Evolutionary conservation across 2,888 invertebrate genomes (phyloP).

Genomic region (Schizotus pectinicornis): DNA sequence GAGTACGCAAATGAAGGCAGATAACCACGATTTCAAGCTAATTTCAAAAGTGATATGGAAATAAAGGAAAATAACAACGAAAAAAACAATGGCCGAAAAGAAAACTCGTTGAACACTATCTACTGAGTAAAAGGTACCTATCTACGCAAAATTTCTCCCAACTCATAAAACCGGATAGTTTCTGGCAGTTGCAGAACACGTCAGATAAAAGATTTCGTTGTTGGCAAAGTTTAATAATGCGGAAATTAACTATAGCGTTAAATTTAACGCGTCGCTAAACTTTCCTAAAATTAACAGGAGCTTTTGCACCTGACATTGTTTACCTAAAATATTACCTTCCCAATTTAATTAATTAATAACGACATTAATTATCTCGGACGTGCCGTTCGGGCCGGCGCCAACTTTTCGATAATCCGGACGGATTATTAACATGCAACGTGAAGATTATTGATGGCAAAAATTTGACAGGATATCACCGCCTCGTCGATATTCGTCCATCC

Average conservation of each 20-base stretch:
- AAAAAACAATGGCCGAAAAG: slow-evolving; percentile 3
- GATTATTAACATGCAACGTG: no score
- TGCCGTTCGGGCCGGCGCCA: no score
- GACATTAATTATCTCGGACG: background rate
- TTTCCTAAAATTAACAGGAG: slow-evolving; percentile 14
- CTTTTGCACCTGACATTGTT: slow-evolving; percentile 8
- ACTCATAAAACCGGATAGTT: background rate
- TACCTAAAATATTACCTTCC: slow-evolving; percentile 10
- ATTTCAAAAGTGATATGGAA: slow-evolving; percentile 21
- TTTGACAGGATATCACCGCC: no score
- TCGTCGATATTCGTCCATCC: no score
- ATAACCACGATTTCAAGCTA: slow-evolving; percentile 18
- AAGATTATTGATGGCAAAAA: no score
- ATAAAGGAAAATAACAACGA: slow-evolving; percentile 13
- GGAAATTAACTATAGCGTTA: slow-evolving; percentile 5
- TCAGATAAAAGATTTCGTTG: background rate
- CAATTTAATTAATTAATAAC: slow-evolving; percentile 19
- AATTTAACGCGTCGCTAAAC: slow-evolving; percentile 18
- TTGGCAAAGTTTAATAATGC: slow-evolving; percentile 11
- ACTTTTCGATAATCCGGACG: no score
- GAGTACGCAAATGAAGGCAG: slow-evolving; percentile 18
- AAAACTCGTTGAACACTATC: slow-evolving; percentile 1
- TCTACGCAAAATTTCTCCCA: slow-evolving; percentile 8
- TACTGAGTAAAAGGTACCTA: background rate
- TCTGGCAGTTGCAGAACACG: background rate